phyloP scores from a whole-genome alignment of 2,888 invertebrate species.

The Ypsolopha scabrella region DNA sequence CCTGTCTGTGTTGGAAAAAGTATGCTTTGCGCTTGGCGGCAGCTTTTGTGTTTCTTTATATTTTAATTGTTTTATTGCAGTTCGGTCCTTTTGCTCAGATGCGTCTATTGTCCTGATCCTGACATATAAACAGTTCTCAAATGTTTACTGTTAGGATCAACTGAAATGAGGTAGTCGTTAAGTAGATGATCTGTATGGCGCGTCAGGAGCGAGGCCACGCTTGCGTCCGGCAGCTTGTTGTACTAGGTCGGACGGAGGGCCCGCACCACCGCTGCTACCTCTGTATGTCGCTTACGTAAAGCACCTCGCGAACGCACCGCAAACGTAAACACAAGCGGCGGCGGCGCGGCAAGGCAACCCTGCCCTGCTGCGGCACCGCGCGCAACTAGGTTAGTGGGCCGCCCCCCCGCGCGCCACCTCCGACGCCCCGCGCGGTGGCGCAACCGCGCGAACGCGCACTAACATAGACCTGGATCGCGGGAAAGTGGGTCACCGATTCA shows the following conservation, averaged over 20 bases:
- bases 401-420: slow-evolving; percentile 54
- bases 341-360: slow-evolving; percentile 60
- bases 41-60: not conserved
- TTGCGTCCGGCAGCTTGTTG: slow-evolving; percentile 3
- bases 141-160: too few relatives aligned
- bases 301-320: slow-evolving; percentile 15
- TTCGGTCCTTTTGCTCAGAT: not conserved
- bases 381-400: slow-evolving; percentile 90
- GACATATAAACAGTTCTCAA: not conserved
- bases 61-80: not conserved
- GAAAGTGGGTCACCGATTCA: slow-evolving; percentile 92
- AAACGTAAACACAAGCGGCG: slow-evolving; percentile 57
- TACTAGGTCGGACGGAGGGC: slow-evolving; percentile 6
- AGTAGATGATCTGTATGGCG: too few relatives aligned
- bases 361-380: slow-evolving; percentile 73
- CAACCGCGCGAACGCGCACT: slow-evolving; percentile 71
- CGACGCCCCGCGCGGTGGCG: slow-evolving; percentile 69
- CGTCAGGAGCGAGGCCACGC: not conserved
- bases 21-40: not conserved
- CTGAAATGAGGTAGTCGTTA: too few relatives aligned
- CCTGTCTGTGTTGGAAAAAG: slow-evolving; percentile 8
- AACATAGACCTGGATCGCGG: slow-evolving; percentile 94
- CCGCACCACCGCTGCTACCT: slow-evolving; percentile 4
- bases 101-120: too few relatives aligned
- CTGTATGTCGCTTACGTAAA: slow-evolving; percentile 3